Conservation (phyloP, 2,797 vertebrate genomes). For the Emys orbicularis region DNA sequence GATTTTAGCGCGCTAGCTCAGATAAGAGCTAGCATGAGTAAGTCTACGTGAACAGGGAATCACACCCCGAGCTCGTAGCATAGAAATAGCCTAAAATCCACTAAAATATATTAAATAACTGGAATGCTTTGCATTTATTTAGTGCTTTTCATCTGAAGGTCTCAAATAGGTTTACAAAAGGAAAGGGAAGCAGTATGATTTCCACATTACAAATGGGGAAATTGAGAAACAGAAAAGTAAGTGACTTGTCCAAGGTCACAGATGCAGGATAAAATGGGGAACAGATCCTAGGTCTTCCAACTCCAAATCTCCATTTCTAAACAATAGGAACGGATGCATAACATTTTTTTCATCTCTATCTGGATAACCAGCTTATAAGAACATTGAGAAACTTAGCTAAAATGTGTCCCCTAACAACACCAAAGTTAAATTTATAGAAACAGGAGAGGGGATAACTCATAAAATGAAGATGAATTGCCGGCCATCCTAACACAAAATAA, state of each 20-base stretch:
- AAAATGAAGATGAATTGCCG: background rate
- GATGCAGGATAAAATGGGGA: background rate
- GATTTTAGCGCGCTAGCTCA: background rate
- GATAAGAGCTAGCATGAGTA: background rate
- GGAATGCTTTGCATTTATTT: background rate
- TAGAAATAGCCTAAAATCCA: background rate
- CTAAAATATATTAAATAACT: background rate
- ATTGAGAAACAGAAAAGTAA: background rate
- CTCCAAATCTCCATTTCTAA: background rate
- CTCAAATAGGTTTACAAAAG: background rate
- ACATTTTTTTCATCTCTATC: background rate
- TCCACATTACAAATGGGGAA: background rate
- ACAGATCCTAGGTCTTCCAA: background rate
- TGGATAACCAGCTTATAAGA: background rate
- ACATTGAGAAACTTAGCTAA: background rate
- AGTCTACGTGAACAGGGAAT: background rate
- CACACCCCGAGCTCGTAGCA: background rate
- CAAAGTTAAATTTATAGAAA: background rate
- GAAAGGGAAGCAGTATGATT: background rate
- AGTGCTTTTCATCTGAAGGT: background rate
- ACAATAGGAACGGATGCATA: background rate
- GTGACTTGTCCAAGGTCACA: background rate
- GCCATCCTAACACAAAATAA: constrained; percentile 18
- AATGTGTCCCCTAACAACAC: background rate
- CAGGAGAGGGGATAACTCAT: background rate